Evolutionary conservation across 2,113 vertebrate species (phyloP).

Genomic region (Rhegmatorhina hoffmannsi): DNA sequence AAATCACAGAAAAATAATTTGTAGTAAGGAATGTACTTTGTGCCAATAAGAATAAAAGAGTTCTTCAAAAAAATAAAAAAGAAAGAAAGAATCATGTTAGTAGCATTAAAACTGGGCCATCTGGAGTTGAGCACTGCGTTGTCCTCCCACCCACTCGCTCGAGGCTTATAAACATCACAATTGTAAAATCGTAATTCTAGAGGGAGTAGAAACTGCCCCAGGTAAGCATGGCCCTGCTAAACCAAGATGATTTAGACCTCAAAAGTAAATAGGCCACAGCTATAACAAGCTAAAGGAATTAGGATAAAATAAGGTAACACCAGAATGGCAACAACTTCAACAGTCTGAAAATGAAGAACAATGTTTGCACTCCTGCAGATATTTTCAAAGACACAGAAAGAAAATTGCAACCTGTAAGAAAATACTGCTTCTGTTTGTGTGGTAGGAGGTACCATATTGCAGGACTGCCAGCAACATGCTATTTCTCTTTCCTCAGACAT

Average conservation of each 20-base stretch:
- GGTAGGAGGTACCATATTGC: not conserved
- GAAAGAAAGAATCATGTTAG: not conserved
- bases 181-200: not conserved
- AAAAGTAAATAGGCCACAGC: constrained; percentile 39
- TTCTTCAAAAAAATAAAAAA: not conserved
- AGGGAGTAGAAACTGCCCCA: constrained; percentile 51
- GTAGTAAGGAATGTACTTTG: not conserved
- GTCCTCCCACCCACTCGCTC: not conserved
- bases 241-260: constrained; percentile 28
- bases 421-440: not conserved
- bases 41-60: not conserved
- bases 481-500: not conserved
- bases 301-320: constrained; percentile 39
- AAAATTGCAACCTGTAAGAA: not conserved
- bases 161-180: constrained; percentile 13
- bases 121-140: not conserved
- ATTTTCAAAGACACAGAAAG: constrained; percentile 13
- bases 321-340: not conserved
- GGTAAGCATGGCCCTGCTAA: constrained; percentile 21
- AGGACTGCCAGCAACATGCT: not conserved
- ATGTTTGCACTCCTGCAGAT: not conserved
- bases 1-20: not conserved
- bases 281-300: constrained; percentile 46
- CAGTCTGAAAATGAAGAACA: not conserved
- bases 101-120: constrained; percentile 25